phyloP scores from a whole-genome alignment of 1,140 invertebrate species.

The Sinonovacula constricta region DNA sequence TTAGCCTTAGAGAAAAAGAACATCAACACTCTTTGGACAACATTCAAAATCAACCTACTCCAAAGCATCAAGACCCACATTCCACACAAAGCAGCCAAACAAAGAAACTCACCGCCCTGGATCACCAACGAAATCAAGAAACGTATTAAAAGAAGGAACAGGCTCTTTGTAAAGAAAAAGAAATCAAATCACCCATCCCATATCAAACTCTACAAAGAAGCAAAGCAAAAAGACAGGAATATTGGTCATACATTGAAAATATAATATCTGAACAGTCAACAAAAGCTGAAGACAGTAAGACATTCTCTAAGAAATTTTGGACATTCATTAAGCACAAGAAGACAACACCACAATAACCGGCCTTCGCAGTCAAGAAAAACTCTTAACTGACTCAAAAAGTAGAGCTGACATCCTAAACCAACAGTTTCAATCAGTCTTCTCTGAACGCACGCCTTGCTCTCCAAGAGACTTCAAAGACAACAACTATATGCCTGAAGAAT shows the following conservation, averaged over 20 bases:
- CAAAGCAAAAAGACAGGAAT: background rate
- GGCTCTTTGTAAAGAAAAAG: background rate
- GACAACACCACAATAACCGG: conserved; percentile 9
- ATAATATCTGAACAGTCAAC: background rate
- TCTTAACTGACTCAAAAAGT: background rate
- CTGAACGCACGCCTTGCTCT: background rate
- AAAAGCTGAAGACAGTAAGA: background rate
- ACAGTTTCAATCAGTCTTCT: background rate
- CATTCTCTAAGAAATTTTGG: background rate
- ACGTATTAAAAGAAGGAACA: background rate
- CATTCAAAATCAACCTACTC: background rate
- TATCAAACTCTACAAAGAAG: background rate
- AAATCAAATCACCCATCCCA: background rate
- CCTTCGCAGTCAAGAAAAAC: background rate
- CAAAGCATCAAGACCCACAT: background rate
- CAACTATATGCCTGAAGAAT: background rate
- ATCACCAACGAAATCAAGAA: conserved; percentile 9
- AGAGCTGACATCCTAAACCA: background rate
- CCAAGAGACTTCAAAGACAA: background rate
- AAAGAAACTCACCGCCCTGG: conserved; percentile 4
- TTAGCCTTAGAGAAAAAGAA: background rate
- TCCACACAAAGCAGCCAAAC: background rate
- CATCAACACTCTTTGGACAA: conserved; percentile 3
- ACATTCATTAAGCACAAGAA: background rate
- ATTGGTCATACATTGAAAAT: background rate